Percentiles rank a stretch among this genome's conserved stretches.
phyloP scores from a whole-genome alignment of 2,113 vertebrate genomes.

The Psittacula cyanocephala region DNA sequence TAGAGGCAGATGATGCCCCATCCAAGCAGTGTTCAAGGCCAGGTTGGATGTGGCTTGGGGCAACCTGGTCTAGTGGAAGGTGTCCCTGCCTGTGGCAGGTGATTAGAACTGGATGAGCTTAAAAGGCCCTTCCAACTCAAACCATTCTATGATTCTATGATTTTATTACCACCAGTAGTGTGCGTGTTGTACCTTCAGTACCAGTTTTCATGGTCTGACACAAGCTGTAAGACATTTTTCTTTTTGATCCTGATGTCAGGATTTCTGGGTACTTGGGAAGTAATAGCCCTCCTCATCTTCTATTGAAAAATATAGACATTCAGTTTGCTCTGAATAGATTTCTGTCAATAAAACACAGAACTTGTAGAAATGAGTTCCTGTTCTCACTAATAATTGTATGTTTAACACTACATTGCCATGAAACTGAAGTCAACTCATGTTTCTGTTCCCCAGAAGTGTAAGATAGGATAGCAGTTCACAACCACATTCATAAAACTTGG shows the following conservation, averaged over 20 bases:
- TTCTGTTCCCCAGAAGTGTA: background rate
- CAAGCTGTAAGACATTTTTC: background rate
- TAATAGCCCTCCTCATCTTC: background rate
- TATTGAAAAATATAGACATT: background rate
- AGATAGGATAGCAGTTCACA: background rate
- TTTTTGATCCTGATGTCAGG: background rate
- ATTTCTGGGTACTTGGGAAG: background rate
- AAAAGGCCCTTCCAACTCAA: background rate
- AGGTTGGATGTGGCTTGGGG: background rate
- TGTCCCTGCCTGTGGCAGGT: background rate
- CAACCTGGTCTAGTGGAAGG: background rate
- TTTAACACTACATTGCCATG: background rate
- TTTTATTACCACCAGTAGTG: background rate
- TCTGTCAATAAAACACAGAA: background rate
- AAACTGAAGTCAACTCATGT: background rate
- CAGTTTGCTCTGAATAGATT: background rate
- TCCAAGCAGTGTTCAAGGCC: background rate
- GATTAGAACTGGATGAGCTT: background rate
- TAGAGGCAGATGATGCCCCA: background rate
- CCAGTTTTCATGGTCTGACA: background rate
- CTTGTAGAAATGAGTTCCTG: background rate
- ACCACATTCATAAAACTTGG: background rate
- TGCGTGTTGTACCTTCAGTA: background rate
- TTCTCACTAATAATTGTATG: background rate
- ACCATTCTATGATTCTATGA: background rate